phyloP scores from a whole-genome alignment of 2,113 vertebrate species.

The Strigops habroptila region DNA sequence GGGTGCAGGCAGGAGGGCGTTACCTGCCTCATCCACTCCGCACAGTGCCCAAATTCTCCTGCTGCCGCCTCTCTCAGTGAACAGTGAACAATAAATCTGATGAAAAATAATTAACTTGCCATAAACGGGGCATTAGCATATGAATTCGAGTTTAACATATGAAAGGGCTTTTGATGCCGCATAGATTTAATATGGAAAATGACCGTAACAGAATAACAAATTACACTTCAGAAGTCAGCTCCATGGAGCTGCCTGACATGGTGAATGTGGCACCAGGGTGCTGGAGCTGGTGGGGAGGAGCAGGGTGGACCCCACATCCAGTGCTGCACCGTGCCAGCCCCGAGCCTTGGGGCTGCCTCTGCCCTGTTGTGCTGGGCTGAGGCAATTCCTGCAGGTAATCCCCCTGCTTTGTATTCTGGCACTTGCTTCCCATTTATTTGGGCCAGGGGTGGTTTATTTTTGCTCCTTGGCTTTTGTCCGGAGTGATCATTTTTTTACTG shows the following conservation, averaged over 20 bases:
- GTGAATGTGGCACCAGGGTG: not conserved
- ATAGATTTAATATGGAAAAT: slow-evolving; percentile 55
- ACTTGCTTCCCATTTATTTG: not conserved
- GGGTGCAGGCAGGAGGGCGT: fast-evolving
- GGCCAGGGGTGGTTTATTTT: not conserved
- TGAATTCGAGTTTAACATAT: slow-evolving; percentile 73
- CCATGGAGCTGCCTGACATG: not conserved
- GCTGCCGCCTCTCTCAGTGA: not conserved
- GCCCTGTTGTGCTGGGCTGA: fast-evolving
- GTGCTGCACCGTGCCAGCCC: not conserved
- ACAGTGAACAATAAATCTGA: slow-evolving; percentile 34
- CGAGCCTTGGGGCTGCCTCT: not conserved
- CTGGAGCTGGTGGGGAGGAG: not conserved
- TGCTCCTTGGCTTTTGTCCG: not conserved
- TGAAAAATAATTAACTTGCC: slow-evolving; percentile 71
- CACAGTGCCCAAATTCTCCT: not conserved
- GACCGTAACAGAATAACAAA: slow-evolving; percentile 56
- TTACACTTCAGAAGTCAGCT: not conserved
- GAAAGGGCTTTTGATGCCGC: slow-evolving; percentile 64
- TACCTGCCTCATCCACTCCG: not conserved
- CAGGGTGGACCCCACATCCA: not conserved
- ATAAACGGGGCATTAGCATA: slow-evolving; percentile 70
- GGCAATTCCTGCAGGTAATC: not conserved
- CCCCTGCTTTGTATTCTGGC: not conserved
- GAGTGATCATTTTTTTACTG: not conserved